Evolutionary conservation across 1,140 invertebrate species (phyloP), one percentile per base, ranked within the genome.

Genomic region (Yoshiicerus persimilis): DNA sequence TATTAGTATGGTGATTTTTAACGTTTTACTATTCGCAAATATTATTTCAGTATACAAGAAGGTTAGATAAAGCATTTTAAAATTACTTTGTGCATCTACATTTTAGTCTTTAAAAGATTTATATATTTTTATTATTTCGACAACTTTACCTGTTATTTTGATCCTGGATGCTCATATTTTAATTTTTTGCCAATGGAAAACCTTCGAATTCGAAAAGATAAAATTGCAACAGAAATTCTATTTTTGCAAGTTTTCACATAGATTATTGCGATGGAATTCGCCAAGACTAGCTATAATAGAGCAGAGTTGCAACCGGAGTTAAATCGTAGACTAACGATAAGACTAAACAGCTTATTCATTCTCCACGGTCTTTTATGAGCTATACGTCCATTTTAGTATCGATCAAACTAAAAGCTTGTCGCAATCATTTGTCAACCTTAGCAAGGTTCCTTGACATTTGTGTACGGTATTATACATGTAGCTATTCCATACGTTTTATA

Each of bases 341-440:
- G 16, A 41, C 47, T 56, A 56, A n/a, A 56, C 47, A 16, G 20
- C 47, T 56, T n/a, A 47, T 20, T 5, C 47, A n/a, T 56, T 56
- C 47, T 56, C 47, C 47, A 56, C 47, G 47, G 13, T 56, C 20
- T 56, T 56, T 56, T 56, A 70, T 30, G 62, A 10, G 9, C 10
- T 11, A 70, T 80, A 20, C 75, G 32, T 80, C 75, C 75, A 80
- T 80, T 80, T 36, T 80, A 80, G 75, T 80, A 80, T 80, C 32
- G 75, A 80, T 80, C 75, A 80, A 80, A 80, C 75, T 80, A 80
- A 80, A 38, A 80, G 75, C 27, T 80, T 80, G 75, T 80, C 75
- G 75, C 75, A 80, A 80, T 80, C 27, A 80, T 38, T 80, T 80
- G 75, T 80, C 75, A 34, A 80, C 20, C 75, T 80, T 34, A 23